These are phyloP conservation scores for Knipowitschia caucasica DNA, from an alignment of 2,797 vertebrate genomes.

Conservation along the genomic window DNA sequence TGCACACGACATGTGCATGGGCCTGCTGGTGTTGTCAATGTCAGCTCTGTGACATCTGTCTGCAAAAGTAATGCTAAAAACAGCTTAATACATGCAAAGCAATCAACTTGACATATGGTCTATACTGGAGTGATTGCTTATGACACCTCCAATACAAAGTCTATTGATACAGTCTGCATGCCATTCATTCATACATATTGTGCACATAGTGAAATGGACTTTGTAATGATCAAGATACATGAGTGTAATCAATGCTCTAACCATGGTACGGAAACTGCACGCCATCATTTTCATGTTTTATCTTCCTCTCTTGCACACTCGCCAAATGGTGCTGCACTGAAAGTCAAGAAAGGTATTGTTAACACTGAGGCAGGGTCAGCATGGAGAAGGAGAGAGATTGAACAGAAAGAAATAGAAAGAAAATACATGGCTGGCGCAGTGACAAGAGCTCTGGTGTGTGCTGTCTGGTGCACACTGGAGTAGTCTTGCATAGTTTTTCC, in stretches of 20 bases:
- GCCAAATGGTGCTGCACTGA: slow-evolving; percentile 84
- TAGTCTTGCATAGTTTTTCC: no score
- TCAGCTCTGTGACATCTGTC: slow-evolving; percentile 37
- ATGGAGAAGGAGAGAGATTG: slow-evolving; percentile 19
- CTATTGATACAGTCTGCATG: not conserved
- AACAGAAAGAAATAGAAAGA: slow-evolving; percentile 16
- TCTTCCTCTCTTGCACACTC: slow-evolving; percentile 84
- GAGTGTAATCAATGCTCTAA: slow-evolving; percentile 79
- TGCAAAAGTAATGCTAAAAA: slow-evolving; percentile 18
- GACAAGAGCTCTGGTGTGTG: no score
- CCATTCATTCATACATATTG: slow-evolving; percentile 12
- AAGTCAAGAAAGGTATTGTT: slow-evolving; percentile 79
- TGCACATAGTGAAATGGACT: slow-evolving; percentile 46
- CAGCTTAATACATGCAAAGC: slow-evolving; percentile 19
- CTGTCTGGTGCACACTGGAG: no score
- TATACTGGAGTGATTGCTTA: not conserved
- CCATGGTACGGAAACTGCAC: slow-evolving; percentile 85
- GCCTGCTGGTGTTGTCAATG: slow-evolving; percentile 38
- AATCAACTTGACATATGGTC: slow-evolving; percentile 12
- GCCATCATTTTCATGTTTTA: slow-evolving; percentile 83
- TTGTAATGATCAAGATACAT: slow-evolving; percentile 43
- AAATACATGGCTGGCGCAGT: no score
- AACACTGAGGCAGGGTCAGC: slow-evolving; percentile 54
- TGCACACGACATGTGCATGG: slow-evolving; percentile 20
- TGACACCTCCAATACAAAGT: not conserved